A percentile compares a stretch with the other conserved stretches of the same genome.
These are phyloP conservation scores for Volucella bombylans DNA, from an alignment of 2,888 invertebrate genomes.

Conservation along the genomic window DNA sequence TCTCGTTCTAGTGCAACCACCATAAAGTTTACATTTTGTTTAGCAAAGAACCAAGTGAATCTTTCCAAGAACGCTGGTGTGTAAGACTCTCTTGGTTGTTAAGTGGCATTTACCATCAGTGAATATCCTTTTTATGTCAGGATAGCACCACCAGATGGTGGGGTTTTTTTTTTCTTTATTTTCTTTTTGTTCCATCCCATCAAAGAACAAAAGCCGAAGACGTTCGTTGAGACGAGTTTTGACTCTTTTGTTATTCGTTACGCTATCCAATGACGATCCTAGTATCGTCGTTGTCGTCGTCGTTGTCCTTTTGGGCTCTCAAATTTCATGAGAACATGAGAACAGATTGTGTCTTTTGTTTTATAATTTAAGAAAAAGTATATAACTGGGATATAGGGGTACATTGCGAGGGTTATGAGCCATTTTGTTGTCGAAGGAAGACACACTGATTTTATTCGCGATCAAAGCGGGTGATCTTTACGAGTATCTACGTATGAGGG, in stretches of 20 bases:
- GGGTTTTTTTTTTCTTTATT: not conserved
- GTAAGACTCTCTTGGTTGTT: conserved; percentile 61
- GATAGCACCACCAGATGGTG: conserved; percentile 23
- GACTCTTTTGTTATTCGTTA: conserved; percentile 50
- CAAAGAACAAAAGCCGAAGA: conserved; percentile 59
- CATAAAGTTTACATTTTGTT: conserved; percentile 72
- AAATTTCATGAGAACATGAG: conserved; percentile 61
- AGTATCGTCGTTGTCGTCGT: conserved; percentile 6
- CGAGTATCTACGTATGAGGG: not conserved
- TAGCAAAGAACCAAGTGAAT: conserved; percentile 16
- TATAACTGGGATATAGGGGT: conserved; percentile 47
- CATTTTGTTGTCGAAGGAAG: conserved; percentile 29
- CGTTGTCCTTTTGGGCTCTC: conserved; percentile 35
- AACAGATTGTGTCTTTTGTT: conserved; percentile 64
- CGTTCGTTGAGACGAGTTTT: conserved; percentile 30
- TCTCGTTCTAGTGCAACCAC: conserved; percentile 63
- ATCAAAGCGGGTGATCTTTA: conserved; percentile 26
- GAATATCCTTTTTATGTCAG: conserved; percentile 66
- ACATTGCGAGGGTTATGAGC: conserved; percentile 13
- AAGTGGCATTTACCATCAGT: conserved; percentile 73
- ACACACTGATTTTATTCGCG: conserved; percentile 22
- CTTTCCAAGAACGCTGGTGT: conserved; percentile 44
- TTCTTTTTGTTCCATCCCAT: conserved; percentile 13
- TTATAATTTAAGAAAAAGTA: conserved; percentile 36
- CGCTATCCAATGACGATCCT: conserved; percentile 15